Conservation (phyloP, 2,797 vertebrate species). For the Brachyrhaphis roseni region DNA sequence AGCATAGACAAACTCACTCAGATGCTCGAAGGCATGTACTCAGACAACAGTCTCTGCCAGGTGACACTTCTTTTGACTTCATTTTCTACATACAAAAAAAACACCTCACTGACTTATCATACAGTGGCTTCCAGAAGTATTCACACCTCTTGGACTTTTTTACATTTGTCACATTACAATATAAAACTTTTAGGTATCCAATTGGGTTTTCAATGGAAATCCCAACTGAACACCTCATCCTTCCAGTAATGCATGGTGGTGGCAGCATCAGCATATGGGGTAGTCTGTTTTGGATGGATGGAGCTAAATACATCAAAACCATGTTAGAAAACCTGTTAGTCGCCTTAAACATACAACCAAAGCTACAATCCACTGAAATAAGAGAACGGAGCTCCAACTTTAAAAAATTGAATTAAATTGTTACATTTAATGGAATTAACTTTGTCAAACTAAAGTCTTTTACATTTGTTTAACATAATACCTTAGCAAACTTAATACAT, state of each 20-base stretch:
- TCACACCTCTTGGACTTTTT: not conserved
- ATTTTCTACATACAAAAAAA: slow-evolving; percentile 29
- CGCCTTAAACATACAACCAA: not conserved
- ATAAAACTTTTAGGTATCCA: not conserved
- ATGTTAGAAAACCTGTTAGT: not conserved
- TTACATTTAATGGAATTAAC: too few species aligned
- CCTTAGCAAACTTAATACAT: too few species aligned
- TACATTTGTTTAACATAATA: too few species aligned
- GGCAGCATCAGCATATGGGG: not conserved
- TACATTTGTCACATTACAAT: not conserved
- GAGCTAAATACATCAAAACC: not conserved
- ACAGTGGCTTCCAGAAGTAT: slow-evolving; percentile 16
- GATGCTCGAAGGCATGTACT: slow-evolving; percentile 88
- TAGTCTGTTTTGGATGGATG: not conserved
- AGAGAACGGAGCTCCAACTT: too few species aligned
- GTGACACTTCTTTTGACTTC: slow-evolving; percentile 68
- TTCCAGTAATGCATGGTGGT: not conserved
- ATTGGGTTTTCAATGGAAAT: not conserved
- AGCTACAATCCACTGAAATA: too few species aligned
- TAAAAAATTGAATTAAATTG: too few species aligned
- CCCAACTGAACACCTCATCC: not conserved
- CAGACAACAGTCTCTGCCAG: slow-evolving; percentile 91
- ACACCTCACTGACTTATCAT: not conserved
- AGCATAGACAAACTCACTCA: slow-evolving; percentile 84
- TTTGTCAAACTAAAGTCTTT: too few species aligned